Conservation (phyloP, 2,113 vertebrate genomes). For the Poeciliopsis prolifica region DNA sequence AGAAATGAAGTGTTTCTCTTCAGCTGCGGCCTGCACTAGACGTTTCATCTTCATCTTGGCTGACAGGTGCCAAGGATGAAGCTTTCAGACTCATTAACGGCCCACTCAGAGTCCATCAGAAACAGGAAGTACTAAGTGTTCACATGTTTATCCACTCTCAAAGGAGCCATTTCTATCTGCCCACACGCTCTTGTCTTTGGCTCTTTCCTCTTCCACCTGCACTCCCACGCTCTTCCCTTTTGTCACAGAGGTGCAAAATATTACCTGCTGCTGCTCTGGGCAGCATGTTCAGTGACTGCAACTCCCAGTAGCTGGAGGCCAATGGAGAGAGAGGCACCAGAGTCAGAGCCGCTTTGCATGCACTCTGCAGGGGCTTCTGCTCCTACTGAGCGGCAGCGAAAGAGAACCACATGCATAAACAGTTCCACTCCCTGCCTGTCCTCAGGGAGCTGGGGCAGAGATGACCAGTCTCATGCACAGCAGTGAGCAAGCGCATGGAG, state of each 20-base stretch:
- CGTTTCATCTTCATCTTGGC: slow-evolving; percentile 51
- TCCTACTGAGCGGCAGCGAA: slow-evolving; percentile 33
- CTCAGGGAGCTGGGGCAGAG: slow-evolving; percentile 42
- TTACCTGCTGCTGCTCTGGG: slow-evolving; percentile 42
- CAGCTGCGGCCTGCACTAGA: slow-evolving; percentile 37
- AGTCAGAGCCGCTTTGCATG: slow-evolving; percentile 31
- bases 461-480: slow-evolving; percentile 32
- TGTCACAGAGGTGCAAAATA: slow-evolving; percentile 51
- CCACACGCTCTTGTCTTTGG: slow-evolving; percentile 59
- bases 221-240: slow-evolving; percentile 51
- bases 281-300: slow-evolving; percentile 15
- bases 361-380: slow-evolving; percentile 22
- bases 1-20: slow-evolving; percentile 47
- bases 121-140: slow-evolving; percentile 60
- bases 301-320: slow-evolving; percentile 28
- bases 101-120: slow-evolving; percentile 67
- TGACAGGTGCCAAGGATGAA: slow-evolving; percentile 66
- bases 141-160: slow-evolving; percentile 72
- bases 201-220: slow-evolving; percentile 63
- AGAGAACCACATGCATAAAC: slow-evolving; percentile 40
- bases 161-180: slow-evolving; percentile 64
- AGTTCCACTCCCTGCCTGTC: slow-evolving; percentile 41
- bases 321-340: slow-evolving; percentile 3
- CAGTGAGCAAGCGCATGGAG: slow-evolving; percentile 10
- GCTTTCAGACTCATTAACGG: slow-evolving; percentile 75